A percentile compares a stretch with the other conserved stretches of the same genome.
These are phyloP conservation scores for Takifugu bimaculatus DNA, from an alignment of 2,113 vertebrate species.

Conservation along the genomic window DNA sequence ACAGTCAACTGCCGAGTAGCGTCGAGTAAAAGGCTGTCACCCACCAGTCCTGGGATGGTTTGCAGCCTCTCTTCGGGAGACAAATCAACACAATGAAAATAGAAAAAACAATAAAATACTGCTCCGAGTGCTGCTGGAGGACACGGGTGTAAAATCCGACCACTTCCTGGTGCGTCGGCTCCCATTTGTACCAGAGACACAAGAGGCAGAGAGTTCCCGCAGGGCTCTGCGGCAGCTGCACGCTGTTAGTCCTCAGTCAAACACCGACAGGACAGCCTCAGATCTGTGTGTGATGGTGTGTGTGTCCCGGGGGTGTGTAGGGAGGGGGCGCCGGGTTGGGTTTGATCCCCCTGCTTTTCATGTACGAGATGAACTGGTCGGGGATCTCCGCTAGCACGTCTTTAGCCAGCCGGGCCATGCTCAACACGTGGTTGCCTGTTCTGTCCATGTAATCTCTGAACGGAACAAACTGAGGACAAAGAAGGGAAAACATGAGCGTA, in stretches of 20 bases:
- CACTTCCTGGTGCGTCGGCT: conserved; percentile 18
- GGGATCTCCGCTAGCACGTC: conserved; percentile 93
- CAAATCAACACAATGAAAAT: conserved; percentile 27
- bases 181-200: conserved; percentile 38
- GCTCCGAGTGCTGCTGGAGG: conserved; percentile 29
- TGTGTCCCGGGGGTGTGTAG: conserved; percentile 77
- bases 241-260: conserved; percentile 38
- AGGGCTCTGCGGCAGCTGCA: conserved; percentile 51
- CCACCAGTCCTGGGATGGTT: conserved; percentile 31
- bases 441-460: conserved; percentile 91
- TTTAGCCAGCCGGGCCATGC: conserved; percentile 89
- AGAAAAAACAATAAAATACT: conserved; percentile 23
- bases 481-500: background rate
- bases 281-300: conserved; percentile 78
- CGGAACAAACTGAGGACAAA: conserved; percentile 81
- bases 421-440: conserved; percentile 87
- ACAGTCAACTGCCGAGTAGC: conserved; percentile 70
- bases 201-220: conserved; percentile 39
- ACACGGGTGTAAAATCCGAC: conserved; percentile 41
- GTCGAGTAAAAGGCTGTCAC: conserved; percentile 46
- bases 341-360: conserved; percentile 83
- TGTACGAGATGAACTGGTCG: conserved; percentile 92
- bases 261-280: conserved; percentile 48
- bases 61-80: conserved; percentile 25
- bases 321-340: conserved; percentile 77